A percentile compares a stretch with the other conserved stretches of the same genome.
phyloP scores from a whole-genome alignment of 30 jellyfish, hydroid and myxozoan genomes.

The Rhopilema esculentum region DNA sequence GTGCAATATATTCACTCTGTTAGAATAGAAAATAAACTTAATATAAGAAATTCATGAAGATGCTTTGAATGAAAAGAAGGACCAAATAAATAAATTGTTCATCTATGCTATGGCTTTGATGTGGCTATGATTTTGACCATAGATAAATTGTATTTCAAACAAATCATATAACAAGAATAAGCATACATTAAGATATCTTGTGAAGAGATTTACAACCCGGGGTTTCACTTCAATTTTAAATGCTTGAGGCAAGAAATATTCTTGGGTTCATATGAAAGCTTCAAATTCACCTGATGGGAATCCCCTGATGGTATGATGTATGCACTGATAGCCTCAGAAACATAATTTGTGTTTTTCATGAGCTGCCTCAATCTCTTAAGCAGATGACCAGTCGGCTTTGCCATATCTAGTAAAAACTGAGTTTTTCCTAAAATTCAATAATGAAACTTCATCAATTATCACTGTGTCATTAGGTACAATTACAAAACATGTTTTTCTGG shows the following conservation, averaged over 20 bases:
- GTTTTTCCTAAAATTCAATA: no score
- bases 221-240: no score
- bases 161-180: no score
- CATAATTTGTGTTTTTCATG: conserved; percentile 70
- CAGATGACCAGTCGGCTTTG: conserved; percentile 79
- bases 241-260: no score
- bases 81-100: not conserved
- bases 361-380: conserved; percentile 75
- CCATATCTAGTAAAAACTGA: not conserved
- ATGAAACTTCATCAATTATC: no score
- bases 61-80: not conserved
- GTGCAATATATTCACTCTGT: conserved; percentile 96
- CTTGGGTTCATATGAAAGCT: no score
- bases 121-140: no score
- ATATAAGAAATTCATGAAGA: no score
- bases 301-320: conserved; percentile 95
- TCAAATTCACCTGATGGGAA: conserved; percentile 92
- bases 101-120: not conserved
- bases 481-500: no score
- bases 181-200: not conserved
- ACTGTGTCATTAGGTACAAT: no score
- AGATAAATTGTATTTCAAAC: no score
- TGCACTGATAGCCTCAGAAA: conserved; percentile 79
- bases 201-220: not conserved
- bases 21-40: not conserved